Evolutionary conservation across 2,888 invertebrate genomes (phyloP).

Genomic region (Cataglyphis albicans): DNA sequence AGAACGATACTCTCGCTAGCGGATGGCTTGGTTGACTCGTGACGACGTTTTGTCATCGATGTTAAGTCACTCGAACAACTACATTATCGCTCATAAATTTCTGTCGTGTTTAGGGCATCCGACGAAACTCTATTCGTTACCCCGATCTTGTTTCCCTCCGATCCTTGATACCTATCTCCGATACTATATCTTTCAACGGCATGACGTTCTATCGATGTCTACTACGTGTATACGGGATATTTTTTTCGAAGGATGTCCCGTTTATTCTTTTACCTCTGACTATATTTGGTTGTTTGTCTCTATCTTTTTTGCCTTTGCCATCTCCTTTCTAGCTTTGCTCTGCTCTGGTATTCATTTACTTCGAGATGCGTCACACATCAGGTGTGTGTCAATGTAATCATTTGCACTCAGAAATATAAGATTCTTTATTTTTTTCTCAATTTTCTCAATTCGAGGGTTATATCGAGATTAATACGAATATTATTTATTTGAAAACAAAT

Average conservation of each 20-base stretch:
- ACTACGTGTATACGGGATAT: conserved; percentile 3
- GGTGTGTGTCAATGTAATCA: not conserved
- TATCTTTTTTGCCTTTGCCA: conserved; percentile 27
- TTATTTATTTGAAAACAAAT: not conserved
- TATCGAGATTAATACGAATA: not conserved
- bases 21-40: not conserved
- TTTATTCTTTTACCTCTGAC: conserved; percentile 49
- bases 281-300: conserved; percentile 26
- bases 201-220: conserved; percentile 61
- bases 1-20: not conserved
- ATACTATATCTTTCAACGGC: conserved; percentile 70
- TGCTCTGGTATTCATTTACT: conserved; percentile 42
- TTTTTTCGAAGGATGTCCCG: conserved; percentile 13
- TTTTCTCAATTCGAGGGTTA: too few relatives aligned
- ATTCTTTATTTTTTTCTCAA: not conserved
- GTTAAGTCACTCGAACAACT: conserved; percentile 15
- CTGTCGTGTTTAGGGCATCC: not conserved
- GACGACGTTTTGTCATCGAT: conserved; percentile 17
- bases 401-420: conserved; percentile 32
- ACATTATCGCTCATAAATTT: conserved; percentile 18
- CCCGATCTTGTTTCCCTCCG: conserved; percentile 8
- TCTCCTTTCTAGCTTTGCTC: conserved; percentile 41
- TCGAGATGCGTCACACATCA: conserved; percentile 25
- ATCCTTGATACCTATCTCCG: conserved; percentile 51
- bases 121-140: conserved; percentile 19